These are phyloP conservation scores for Psittacus erithacus DNA, from an alignment of 2,113 vertebrate species.

Conservation along the genomic window DNA sequence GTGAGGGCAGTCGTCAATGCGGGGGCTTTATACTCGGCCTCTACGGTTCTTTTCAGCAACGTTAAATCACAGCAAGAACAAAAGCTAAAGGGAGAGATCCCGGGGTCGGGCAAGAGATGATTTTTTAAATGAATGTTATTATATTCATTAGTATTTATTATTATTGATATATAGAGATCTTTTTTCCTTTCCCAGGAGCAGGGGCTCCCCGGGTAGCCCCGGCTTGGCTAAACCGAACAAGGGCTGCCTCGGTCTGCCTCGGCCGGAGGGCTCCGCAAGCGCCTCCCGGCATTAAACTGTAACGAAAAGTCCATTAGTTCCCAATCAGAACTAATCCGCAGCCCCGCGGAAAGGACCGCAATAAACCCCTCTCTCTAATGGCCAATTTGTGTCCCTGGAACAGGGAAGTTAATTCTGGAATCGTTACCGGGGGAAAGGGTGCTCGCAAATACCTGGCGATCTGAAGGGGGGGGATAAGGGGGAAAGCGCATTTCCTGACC, in stretches of 20 bases:
- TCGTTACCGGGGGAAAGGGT: conserved; percentile 24
- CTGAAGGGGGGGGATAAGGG: neutral
- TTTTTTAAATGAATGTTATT: neutral
- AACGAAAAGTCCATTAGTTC: conserved; percentile 40
- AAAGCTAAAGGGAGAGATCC: neutral
- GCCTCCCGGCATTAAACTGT: neutral
- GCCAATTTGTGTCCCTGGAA: neutral
- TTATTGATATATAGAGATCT: rapidly evolving
- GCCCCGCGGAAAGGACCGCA: neutral
- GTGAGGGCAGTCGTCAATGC: neutral
- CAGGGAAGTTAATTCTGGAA: neutral
- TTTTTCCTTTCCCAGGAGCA: neutral
- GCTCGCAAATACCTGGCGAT: neutral
- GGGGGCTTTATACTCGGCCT: neutral
- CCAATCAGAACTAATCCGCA: neutral
- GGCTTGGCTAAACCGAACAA: neutral
- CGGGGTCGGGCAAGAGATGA: neutral
- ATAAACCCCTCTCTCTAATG: neutral
- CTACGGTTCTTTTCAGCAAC: neutral
- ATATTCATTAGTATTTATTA: rapidly evolving
- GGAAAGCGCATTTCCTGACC: neutral
- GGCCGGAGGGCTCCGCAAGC: neutral
- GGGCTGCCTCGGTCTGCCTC: neutral
- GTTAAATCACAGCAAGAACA: neutral
- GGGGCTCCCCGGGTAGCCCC: neutral